Evolutionary conservation across 2,888 invertebrate species (phyloP).

Genomic region (Linnaemya vulpina): DNA sequence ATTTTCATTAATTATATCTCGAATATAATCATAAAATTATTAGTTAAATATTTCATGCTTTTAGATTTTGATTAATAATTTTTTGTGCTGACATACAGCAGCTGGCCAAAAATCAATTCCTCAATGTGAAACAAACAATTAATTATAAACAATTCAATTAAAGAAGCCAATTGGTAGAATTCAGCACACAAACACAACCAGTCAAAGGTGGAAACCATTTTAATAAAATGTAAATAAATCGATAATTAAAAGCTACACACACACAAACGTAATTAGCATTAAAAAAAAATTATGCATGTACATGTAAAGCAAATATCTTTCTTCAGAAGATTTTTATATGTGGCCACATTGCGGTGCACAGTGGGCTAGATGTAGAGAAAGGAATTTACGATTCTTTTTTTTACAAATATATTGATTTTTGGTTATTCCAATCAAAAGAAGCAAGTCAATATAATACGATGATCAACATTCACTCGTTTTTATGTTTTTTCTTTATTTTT

Average conservation of each 20-base stretch:
- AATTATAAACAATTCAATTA: slow-evolving; percentile 49
- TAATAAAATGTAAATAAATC: background rate
- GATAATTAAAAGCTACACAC: background rate
- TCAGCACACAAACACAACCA: background rate
- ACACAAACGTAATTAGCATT: background rate
- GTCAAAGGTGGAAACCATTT: slow-evolving; percentile 3
- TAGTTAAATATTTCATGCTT: slow-evolving; percentile 26
- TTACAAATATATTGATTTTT: too few species aligned
- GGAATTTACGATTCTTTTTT: too few species aligned
- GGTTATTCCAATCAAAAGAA: too few species aligned
- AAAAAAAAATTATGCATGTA: slow-evolving; percentile 1
- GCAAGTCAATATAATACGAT: too few species aligned
- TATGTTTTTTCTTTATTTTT: too few species aligned
- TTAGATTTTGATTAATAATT: slow-evolving; percentile 35
- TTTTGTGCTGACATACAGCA: slow-evolving; percentile 49
- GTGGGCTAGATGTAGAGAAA: too few species aligned
- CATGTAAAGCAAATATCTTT: too few species aligned
- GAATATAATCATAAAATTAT: background rate
- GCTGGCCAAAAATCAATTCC: slow-evolving; percentile 53
- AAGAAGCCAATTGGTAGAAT: slow-evolving; percentile 9
- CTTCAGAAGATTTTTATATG: too few species aligned
- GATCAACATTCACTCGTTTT: too few species aligned
- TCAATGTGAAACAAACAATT: slow-evolving; percentile 6
- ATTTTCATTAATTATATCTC: too few species aligned
- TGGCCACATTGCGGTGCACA: too few species aligned